Evolutionary conservation across 2,797 vertebrate species (phyloP).

Genomic region (Macroramphosus scolopax): DNA sequence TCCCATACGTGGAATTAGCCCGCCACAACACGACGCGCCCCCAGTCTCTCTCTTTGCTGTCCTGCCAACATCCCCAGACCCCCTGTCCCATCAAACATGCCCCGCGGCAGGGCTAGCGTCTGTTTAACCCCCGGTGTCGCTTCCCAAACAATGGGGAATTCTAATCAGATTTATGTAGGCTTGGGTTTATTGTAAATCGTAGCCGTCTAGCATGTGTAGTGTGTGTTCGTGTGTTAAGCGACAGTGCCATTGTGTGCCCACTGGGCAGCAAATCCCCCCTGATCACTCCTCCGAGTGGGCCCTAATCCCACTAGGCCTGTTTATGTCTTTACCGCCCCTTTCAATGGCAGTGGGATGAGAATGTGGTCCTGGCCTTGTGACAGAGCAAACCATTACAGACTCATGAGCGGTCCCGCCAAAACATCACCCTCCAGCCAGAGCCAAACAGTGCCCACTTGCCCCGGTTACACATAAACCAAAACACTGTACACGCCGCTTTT

Average conservation of each 20-base stretch:
- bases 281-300: constrained; percentile 73
- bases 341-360: constrained; percentile 64
- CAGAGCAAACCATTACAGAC: constrained; percentile 51
- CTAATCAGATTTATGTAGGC: constrained; percentile 74
- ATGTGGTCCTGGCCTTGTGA: constrained; percentile 70
- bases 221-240: constrained; percentile 59
- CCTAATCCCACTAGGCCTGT: constrained; percentile 75
- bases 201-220: constrained; percentile 64
- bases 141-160: constrained; percentile 74
- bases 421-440: constrained; percentile 22
- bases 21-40: constrained; percentile 60
- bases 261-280: constrained; percentile 76
- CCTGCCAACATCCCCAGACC: constrained; percentile 45
- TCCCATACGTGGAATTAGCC: constrained; percentile 65
- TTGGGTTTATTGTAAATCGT: constrained; percentile 66
- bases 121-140: constrained; percentile 61
- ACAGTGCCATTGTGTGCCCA: constrained; percentile 72
- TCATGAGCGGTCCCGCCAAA: constrained; percentile 53
- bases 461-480: constrained; percentile 40
- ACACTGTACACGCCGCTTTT: constrained; percentile 23
- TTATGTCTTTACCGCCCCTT: constrained; percentile 74
- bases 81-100: constrained; percentile 50
- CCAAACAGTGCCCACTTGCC: constrained; percentile 35
- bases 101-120: constrained; percentile 48
- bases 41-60: constrained; percentile 40